phyloP scores from a whole-genome alignment of 2,113 vertebrate species.

The Telmatochromis bifrenatus region DNA sequence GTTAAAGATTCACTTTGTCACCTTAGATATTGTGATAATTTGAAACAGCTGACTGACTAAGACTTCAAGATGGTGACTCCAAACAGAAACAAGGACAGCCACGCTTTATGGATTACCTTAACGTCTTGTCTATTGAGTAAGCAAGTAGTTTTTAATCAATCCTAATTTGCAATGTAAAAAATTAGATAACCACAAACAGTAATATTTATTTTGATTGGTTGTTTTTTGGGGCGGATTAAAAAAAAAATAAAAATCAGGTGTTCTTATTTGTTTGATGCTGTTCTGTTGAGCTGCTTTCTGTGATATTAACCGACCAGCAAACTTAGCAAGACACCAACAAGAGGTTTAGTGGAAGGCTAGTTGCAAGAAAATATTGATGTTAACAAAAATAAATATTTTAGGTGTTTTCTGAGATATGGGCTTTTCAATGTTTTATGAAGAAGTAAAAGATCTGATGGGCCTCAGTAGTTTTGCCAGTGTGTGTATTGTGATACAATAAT shows the following conservation, averaged over 20 bases:
- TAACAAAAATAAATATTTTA: neutral
- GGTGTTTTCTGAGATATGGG: neutral
- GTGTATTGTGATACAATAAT: neutral
- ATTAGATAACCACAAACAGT: neutral
- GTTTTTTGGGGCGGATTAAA: neutral
- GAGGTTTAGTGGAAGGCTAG: neutral
- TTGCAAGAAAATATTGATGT: neutral
- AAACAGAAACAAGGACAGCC: constrained; percentile 19
- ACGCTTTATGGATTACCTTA: constrained; percentile 1
- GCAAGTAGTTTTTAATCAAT: neutral
- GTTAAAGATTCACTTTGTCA: constrained; percentile 16
- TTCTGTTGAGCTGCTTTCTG: neutral
- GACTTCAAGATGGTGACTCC: neutral
- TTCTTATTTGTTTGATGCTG: neutral
- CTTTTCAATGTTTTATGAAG: neutral
- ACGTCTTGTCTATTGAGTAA: neutral
- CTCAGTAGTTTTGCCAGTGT: neutral
- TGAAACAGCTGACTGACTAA: neutral
- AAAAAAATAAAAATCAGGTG: neutral
- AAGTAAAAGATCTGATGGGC: neutral
- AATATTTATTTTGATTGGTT: neutral
- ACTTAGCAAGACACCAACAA: neutral
- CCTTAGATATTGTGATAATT: constrained; percentile 9
- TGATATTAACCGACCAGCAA: neutral
- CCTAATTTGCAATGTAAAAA: neutral